Evolutionary conservation across 1,140 invertebrate genomes (phyloP), one percentile per base, ranked within the genome.

Genomic region (Drosophila ambigua): DNA sequence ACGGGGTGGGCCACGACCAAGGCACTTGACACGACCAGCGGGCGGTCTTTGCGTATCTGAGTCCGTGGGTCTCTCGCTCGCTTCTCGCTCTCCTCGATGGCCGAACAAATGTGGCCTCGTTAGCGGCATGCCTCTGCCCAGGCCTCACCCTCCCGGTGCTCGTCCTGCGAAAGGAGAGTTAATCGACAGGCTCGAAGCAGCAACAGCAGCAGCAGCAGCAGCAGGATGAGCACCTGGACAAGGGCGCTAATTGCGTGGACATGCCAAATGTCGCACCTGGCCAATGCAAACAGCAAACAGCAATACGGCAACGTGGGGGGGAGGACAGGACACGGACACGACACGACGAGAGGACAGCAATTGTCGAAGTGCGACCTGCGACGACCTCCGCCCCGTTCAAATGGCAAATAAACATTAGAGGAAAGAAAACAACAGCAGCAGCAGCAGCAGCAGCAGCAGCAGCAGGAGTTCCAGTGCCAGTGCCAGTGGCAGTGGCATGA

Each of bases 201-300:
- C 9, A 11, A 9, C 9, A 13, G 35, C 9, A 39, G 11, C 9
- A 39, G 35, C 9, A 13, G 35, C 23, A 4, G 23, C 23, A 23
- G 23, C 2, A 31, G 51, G 28, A 23, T 16, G 6, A 13, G 26
- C 16, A 2, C 23, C 11, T 15, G 71, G 61, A 74, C 71, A 74
- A 74, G 61, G 63, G 64, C 64, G 82, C 81, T 84, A 84, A 84
- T 84, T 84, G 81, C 74, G 81, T 72, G 82, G 75, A 81, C 77
- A 84, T 84, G 81, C 79, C 82, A 84, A 84, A 85, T 84, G 72
- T 84, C 81, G 82, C 81, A 85, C 81, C 77, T 85, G 72, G 49
- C 45, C 55, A 48, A 46, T 45, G 69, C 62, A 72, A 72, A 76
- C 69, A 67, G 71, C 64, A 73, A 62, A 68, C 61, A 54, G 63